Evolutionary conservation across 2,797 vertebrate species (phyloP).

Genomic region (Diplodus puntazzo): DNA sequence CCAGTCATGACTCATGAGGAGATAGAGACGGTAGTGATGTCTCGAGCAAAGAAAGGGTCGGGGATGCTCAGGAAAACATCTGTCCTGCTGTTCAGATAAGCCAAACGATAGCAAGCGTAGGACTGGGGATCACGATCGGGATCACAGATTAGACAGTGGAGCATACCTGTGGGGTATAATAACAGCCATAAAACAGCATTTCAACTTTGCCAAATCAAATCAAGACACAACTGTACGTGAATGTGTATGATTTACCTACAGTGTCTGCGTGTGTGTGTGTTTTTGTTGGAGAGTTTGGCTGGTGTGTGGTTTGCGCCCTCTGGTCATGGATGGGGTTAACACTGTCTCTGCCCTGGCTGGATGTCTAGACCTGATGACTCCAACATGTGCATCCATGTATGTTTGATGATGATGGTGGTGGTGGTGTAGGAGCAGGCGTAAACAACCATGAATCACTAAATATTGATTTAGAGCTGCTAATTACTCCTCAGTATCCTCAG

Average conservation of each 20-base stretch:
- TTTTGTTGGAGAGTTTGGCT: constrained; percentile 19
- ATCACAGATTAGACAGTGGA: constrained; percentile 51
- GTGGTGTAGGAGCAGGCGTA: constrained; percentile 25
- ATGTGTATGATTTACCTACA: constrained; percentile 30
- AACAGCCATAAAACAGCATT: constrained; percentile 17
- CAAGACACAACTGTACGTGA: constrained; percentile 15
- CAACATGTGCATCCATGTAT: constrained; percentile 41
- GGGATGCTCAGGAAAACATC: constrained; percentile 37
- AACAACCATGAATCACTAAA: constrained; percentile 69
- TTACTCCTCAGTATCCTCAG: constrained; percentile 57
- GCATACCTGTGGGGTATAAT: constrained; percentile 36
- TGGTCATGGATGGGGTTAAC: constrained; percentile 60
- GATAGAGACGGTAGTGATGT: constrained; percentile 20
- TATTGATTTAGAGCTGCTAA: constrained; percentile 67
- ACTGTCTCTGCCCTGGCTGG: constrained; percentile 36
- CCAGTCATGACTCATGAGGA: constrained; percentile 1
- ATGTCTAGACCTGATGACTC: constrained; percentile 71
- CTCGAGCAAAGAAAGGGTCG: constrained; percentile 54
- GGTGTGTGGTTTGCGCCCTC: constrained; percentile 43
- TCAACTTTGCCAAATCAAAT: constrained; percentile 43
- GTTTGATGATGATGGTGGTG: constrained; percentile 48
- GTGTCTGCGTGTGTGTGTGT: constrained; percentile 16
- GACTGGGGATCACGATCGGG: constrained; percentile 31
- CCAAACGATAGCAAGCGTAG: constrained; percentile 13
- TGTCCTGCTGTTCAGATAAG: constrained; percentile 46